Base-by-base conservation (phyloP, 2,113 vertebrate genomes). In the Cochlearius cochlearius region DNA sequence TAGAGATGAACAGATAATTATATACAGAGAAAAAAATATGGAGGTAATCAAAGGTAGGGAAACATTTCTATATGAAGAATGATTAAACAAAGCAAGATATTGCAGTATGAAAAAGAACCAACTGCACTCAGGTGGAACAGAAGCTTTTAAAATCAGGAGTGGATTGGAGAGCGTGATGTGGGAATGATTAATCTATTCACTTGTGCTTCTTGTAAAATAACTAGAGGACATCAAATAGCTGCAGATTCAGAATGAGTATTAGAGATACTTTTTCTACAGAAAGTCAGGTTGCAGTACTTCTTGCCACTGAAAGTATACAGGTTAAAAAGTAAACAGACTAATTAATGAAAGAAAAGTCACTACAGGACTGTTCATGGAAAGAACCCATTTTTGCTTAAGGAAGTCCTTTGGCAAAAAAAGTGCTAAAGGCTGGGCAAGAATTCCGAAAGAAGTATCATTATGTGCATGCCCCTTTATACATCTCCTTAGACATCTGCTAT, bases 311-410 rank as follows among this genome's bases (percentile, higher is more conserved):
- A 81, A 63, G 12, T 39, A 58, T 14, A 45, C 2, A 5, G 47
- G 2, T 59, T 76, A 4, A 58, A 88, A 78, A 81, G 11, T 80
- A 53, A 62, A 63, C 5, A 76, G 38, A 23, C 7, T 53, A 90
- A 79, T 38, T 39, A 34, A 36, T 55, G 23, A 36, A 76, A 85
- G 26, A 73, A 73, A 77, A 58, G 19, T 86, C 29, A 26, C 3
- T 53, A 39, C 20, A 43, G 14, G 36, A 34, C 59, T 66, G 4
- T 38, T 59, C 3, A 4, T 30, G 7, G 52, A 66, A 73, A 80
- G 34, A 34, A 0, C 0, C 0, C 5, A 2, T 0, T 39, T 84
- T 68, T 63, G 7, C 26, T 56, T 50, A 56, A 85, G 38, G 17
- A 55, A 69, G 7, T 34, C 6, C 25, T 68, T 69, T 59, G 43